phyloP scores from a whole-genome alignment of 2,797 vertebrate genomes.

The Pogonophryne albipinna region DNA sequence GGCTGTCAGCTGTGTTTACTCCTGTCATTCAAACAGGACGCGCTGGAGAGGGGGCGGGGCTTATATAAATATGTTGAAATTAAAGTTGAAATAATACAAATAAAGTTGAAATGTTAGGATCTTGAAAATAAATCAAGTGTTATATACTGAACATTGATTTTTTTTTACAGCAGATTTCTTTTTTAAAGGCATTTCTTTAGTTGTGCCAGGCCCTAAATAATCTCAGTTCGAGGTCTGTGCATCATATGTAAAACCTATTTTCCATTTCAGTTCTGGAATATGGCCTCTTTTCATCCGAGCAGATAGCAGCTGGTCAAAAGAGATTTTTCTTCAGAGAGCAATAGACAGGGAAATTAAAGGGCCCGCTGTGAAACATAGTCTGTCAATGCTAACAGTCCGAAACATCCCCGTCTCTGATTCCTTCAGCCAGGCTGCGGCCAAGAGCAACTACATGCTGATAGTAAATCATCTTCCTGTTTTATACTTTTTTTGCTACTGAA shows the following conservation, averaged over 20 bases:
- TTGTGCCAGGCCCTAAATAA: no score
- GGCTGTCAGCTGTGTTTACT: no score
- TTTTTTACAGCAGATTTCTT: no score
- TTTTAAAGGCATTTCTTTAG: no score
- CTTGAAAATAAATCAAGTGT: no score
- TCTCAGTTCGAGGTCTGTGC: slow-evolving; percentile 38
- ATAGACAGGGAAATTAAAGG: slow-evolving; percentile 77
- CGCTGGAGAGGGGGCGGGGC: no score
- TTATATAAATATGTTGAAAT: no score
- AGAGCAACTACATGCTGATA: slow-evolving; percentile 79
- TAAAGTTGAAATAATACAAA: no score
- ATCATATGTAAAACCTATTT: slow-evolving; percentile 61
- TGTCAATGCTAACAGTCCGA: slow-evolving; percentile 77
- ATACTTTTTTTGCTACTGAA: slow-evolving; percentile 75
- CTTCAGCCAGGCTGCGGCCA: slow-evolving; percentile 67
- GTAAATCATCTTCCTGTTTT: slow-evolving; percentile 80
- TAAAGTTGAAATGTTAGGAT: no score
- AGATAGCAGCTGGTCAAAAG: slow-evolving; percentile 66
- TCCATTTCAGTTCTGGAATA: slow-evolving; percentile 67
- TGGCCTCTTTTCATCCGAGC: slow-evolving; percentile 56
- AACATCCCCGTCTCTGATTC: slow-evolving; percentile 76
- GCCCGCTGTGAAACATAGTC: slow-evolving; percentile 62
- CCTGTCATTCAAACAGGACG: no score
- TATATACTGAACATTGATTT: no score
- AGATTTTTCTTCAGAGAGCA: slow-evolving; percentile 71